Base-by-base conservation (phyloP, 2,888 invertebrate genomes). In the Netelia fuscicornis region DNA sequence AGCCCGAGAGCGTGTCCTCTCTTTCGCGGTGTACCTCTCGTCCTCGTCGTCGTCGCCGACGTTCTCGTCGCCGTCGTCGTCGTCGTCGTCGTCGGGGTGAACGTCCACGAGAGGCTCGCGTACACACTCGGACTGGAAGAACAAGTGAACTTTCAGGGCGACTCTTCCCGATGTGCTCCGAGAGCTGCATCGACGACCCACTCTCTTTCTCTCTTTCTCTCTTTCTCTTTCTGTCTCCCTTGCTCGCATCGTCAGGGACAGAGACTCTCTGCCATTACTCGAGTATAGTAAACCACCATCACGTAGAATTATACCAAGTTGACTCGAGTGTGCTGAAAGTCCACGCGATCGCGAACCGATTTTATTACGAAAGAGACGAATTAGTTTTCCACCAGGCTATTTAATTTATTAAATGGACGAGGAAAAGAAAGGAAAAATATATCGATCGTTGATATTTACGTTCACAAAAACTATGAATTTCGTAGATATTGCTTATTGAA, bases 91-190 rank as follows among this genome's bases (percentile, higher is more conserved):
- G 60, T 75, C 88, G 91, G 87, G 92, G 92, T 92, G 91, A 92
- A 93, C 88, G 92, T 92, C 91, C 92, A 92, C 87, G 80, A 81
- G 86, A 75, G 52, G 20, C 77, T 75, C 65, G 79, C 76, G 87
- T 67, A 58, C 70, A 84, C 86, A 80, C 81, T 84, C 84, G 88
- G 86, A 91, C 92, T 90, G 89, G 91, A 91, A 86, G 91, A 89
- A 88, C 92, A 90, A 91, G 91, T 92, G 90, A 92, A 92, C 92
- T 92, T 89, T 86, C 62, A 54, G 60, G 67, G 25, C 81, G 72
- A 75, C 76, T 82, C 79, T 74, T 37, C 60, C 17, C 58, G 78
- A 84, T 67, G 83, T 78, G 75, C 64, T 68, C 58, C 77, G 68
- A 70, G 78, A 78, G 74, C 65, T 83, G 74, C 84, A 80, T 74